phyloP scores from a whole-genome alignment of 1,140 invertebrate genomes.

The Diprion similis region DNA sequence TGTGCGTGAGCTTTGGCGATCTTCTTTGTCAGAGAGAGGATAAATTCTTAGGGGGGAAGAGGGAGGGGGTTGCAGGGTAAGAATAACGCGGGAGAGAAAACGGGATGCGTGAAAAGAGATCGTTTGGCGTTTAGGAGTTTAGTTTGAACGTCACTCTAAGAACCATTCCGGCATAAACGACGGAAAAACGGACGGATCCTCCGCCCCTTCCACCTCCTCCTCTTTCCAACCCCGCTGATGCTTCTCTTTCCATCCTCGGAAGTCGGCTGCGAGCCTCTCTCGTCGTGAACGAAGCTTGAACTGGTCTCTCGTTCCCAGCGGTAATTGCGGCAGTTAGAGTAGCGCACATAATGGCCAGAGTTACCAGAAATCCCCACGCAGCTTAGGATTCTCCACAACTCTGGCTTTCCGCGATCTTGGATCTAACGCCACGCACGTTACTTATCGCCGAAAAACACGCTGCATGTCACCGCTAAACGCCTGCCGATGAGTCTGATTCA shows the following conservation, averaged over 20 bases:
- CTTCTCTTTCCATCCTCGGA: no score
- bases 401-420: not conserved
- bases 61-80: no score
- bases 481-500: not conserved
- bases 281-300: not conserved
- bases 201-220: not conserved
- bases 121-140: constrained; percentile 2
- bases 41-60: no score
- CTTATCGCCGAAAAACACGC: not conserved
- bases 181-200: not conserved
- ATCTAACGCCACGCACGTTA: not conserved
- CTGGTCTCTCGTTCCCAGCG: not conserved
- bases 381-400: not conserved
- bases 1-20: no score
- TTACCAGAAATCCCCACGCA: not conserved
- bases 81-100: no score
- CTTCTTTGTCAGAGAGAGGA: no score
- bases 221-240: not conserved
- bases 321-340: constrained; percentile 2
- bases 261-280: no score
- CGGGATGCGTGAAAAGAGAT: not conserved
- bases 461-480: not conserved
- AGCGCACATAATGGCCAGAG: not conserved
- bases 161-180: not conserved
- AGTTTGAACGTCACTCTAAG: constrained; percentile 2